Conservation (phyloP, 2,113 vertebrate genomes). For the Apus apus region DNA sequence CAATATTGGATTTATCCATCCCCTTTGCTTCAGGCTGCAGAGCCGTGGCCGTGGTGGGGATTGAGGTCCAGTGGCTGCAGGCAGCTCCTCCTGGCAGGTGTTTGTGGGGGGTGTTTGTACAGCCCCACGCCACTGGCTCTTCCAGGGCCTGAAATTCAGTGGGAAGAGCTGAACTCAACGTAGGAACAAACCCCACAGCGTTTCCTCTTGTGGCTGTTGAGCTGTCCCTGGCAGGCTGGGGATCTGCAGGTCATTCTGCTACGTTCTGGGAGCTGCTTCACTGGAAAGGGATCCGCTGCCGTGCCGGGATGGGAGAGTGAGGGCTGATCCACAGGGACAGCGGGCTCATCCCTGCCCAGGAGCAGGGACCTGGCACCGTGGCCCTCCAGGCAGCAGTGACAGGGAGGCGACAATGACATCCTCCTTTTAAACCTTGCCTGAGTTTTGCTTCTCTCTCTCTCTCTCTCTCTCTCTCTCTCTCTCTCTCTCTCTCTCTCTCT, state of each 20-base stretch:
- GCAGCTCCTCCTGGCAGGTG: too few relatives aligned
- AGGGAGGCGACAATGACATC: slow-evolving; percentile 10
- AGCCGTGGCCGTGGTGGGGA: too few relatives aligned
- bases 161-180: accelerated
- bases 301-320: too few relatives aligned
- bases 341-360: not conserved
- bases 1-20: too few relatives aligned
- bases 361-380: not conserved
- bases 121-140: not conserved
- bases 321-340: not conserved
- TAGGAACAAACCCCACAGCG: accelerated
- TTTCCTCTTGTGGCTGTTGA: not conserved
- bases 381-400: not conserved
- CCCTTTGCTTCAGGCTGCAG: too few relatives aligned
- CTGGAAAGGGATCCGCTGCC: not conserved
- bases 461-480: not conserved
- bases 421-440: slow-evolving; percentile 47
- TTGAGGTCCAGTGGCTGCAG: too few relatives aligned
- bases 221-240: accelerated
- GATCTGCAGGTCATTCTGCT: not conserved
- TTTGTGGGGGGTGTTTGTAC: not conserved
- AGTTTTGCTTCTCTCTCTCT: not conserved
- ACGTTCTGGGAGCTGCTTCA: not conserved
- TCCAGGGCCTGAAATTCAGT: accelerated
- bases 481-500: not conserved